Conservation (phyloP, 2,113 vertebrate species). For the Rhinichthys klamathensis region DNA sequence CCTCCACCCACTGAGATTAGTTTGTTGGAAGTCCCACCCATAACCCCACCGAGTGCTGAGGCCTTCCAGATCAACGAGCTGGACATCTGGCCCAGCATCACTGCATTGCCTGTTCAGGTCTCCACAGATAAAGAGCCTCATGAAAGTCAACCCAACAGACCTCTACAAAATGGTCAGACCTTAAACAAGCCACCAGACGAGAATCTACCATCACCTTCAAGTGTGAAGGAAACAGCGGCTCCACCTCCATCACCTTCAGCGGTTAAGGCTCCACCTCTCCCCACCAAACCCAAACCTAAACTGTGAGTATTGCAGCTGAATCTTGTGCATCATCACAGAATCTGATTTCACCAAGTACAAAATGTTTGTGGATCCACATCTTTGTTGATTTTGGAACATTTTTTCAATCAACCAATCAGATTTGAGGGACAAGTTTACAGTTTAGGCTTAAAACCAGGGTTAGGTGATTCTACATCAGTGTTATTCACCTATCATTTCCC, state of each 20-base stretch:
- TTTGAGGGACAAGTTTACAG: too few species aligned
- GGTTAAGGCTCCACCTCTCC: conserved; percentile 86
- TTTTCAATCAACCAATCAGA: too few species aligned
- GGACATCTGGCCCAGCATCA: conserved; percentile 76
- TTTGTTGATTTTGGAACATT: too few species aligned
- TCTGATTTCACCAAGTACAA: too few species aligned
- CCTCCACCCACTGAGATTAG: conserved; percentile 82
- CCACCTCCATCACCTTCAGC: conserved; percentile 56
- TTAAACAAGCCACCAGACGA: conserved; percentile 63
- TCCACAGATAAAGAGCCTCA: conserved; percentile 60
- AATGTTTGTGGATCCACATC: too few species aligned
- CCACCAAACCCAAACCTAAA: conserved; percentile 90
- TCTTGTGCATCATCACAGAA: background rate
- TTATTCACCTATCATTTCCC: too few species aligned
- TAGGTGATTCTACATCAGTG: too few species aligned
- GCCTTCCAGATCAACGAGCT: conserved; percentile 76
- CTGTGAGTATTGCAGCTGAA: conserved; percentile 85
- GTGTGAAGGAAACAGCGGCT: conserved; percentile 47
- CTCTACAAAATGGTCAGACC: conserved; percentile 71
- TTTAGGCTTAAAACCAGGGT: too few species aligned
- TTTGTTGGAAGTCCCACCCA: conserved; percentile 83
- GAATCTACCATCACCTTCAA: conserved; percentile 54
- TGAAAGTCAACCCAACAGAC: conserved; percentile 63
- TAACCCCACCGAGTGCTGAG: conserved; percentile 72
- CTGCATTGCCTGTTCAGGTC: conserved; percentile 71